Evolutionary conservation across 2,797 vertebrate species (phyloP).

Genomic region (Sparidentex hasta): DNA sequence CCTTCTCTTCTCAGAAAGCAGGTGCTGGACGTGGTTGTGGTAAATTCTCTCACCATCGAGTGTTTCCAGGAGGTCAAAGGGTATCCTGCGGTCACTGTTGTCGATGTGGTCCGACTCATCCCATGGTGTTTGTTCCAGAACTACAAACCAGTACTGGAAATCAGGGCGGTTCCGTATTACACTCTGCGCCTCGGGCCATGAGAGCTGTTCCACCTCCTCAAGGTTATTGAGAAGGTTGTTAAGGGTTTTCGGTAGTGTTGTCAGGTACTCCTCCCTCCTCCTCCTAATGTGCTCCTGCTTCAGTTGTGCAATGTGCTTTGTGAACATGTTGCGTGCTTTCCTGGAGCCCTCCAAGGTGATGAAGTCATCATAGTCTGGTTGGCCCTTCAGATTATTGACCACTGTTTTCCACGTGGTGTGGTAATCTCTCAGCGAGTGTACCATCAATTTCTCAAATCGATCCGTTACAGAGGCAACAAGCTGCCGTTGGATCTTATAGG

Average conservation of each 20-base stretch:
- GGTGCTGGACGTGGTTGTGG: conserved; percentile 95
- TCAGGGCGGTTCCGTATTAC: conserved; percentile 92
- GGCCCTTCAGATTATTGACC: conserved; percentile 94
- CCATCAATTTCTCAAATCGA: conserved; percentile 94
- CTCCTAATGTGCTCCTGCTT: conserved; percentile 98
- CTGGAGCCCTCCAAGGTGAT: conserved; percentile 96
- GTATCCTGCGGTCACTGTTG: conserved; percentile 96
- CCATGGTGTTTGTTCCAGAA: conserved; percentile 96
- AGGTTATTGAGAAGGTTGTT: conserved; percentile 95
- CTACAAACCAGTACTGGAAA: conserved; percentile 96
- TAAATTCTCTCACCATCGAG: conserved; percentile 95
- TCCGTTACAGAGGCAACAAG: conserved; percentile 93
- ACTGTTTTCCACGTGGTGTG: conserved; percentile 97
- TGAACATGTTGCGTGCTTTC: conserved; percentile 95
- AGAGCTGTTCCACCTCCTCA: conserved; percentile 95
- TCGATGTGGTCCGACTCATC: conserved; percentile 97
- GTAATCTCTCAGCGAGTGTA: conserved; percentile 95
- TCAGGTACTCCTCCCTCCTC: conserved; percentile 95
- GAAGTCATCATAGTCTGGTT: conserved; percentile 96
- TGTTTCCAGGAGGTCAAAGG: conserved; percentile 95
- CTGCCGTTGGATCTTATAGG: conserved; percentile 95
- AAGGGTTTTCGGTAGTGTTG: conserved; percentile 94
- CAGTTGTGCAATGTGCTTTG: conserved; percentile 96
- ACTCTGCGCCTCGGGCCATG: conserved; percentile 94
- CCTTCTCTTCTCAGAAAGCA: conserved; percentile 95